Evolutionary conservation across 2,113 vertebrate species (phyloP), one percentile per base, ranked within the genome.

Genomic region (Coptodon rendalli): DNA sequence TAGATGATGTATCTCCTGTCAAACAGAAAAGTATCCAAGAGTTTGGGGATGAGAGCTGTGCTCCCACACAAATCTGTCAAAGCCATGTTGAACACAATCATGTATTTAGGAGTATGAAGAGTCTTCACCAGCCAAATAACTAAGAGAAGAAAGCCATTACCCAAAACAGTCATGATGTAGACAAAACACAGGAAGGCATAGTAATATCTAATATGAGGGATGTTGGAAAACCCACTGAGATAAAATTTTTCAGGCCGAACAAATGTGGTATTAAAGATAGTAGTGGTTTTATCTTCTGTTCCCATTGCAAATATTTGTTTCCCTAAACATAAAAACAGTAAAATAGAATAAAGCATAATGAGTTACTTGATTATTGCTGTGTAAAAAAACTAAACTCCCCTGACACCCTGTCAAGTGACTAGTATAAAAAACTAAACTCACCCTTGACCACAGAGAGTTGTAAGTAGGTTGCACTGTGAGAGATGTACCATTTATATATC

Each of bases 131-230:
- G 22, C 22, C 22, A 22, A 22, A 22, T 95, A 19, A 92, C 48
- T 16, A 53, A 54, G 61, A 54, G 93, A 7, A 95, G 83, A 27
- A 93, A 36, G 29, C 61, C 24, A 83, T 94, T 95, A 34, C 90
- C 91, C 43, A 95, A 6, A 45, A 92, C 84, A 36, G 92, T 92
- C 17, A 92, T 17, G 6, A 94, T 71, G 56, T 91, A 95, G 16
- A 88, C 86, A 45, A 93, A 86, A 78, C 84, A 91, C 56, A 95
- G 22, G 19, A 95, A 95, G 2, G 94, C 57, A 66, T 81, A 95
- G 40, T 54, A 96, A 86, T 91, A 95, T 36, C 73, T 83, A 10
- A 50, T 5, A 78, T 95, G 57, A 53, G 91, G 87, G 13, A 92
- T 43, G 76, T 83, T 86, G 24, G 80, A 86, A 66, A 94, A 94